A percentile compares a stretch with the other conserved stretches of the same genome.
phyloP scores from a whole-genome alignment of 1,140 invertebrate genomes.

The Spodoptera litura region DNA sequence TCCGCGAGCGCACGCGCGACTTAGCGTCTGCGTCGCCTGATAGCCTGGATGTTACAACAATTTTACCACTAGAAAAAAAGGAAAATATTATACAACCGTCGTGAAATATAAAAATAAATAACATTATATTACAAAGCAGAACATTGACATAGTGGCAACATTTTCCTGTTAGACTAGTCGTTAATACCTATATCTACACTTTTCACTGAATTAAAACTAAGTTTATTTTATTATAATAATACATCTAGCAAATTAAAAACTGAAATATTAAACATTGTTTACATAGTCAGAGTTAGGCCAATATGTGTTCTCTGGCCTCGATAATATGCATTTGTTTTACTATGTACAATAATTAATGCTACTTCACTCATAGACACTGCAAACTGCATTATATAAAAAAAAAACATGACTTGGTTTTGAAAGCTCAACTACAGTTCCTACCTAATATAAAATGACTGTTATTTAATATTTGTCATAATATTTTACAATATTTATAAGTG shows the following conservation, averaged over 20 bases:
- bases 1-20: not conserved
- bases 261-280: conserved; percentile 54
- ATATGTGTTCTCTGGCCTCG: conserved; percentile 52
- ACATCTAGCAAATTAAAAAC: conserved; percentile 61
- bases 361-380: conserved; percentile 41
- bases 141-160: conserved; percentile 82
- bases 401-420: conserved; percentile 32
- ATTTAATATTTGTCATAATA: not conserved
- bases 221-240: conserved; percentile 56
- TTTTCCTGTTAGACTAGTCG: conserved; percentile 83
- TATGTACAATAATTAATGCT: conserved; percentile 44
- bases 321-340: conserved; percentile 42
- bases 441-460: conserved; percentile 39
- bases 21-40: conserved; percentile 58
- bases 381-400: conserved; percentile 9
- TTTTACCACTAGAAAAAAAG: conserved; percentile 68
- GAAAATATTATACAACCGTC: conserved; percentile 76
- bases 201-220: conserved; percentile 59
- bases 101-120: conserved; percentile 83
- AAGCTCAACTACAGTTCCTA: conserved; percentile 27
- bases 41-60: conserved; percentile 68
- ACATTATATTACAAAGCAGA: conserved; percentile 82
- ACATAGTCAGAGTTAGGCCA: conserved; percentile 62
- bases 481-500: conserved; percentile 33
- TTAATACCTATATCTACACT: conserved; percentile 80